Conservation (phyloP, 2,797 vertebrate genomes). For the Oceanodroma leucorhoa region DNA sequence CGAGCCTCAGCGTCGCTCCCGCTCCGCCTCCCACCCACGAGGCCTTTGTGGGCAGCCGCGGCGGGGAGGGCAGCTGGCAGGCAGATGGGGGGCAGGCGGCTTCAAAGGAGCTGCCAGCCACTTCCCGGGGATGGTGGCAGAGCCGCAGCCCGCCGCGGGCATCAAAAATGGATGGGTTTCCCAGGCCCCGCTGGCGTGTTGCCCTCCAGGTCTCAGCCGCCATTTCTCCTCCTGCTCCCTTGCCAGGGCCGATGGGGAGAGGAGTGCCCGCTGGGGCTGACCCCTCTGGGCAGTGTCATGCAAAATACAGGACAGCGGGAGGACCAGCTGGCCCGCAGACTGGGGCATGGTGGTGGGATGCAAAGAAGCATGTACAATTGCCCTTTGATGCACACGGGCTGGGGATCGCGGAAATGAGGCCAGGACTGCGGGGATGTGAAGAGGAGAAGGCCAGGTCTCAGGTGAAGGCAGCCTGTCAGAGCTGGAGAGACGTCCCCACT, state of each 20-base stretch:
- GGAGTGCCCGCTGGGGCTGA: accelerated
- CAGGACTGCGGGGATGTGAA: accelerated
- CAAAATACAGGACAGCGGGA: neutral
- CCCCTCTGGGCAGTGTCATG: neutral
- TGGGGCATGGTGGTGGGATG: neutral
- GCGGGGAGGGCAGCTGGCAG: neutral
- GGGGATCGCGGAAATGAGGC: accelerated
- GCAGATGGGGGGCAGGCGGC: neutral
- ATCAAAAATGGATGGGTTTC: accelerated
- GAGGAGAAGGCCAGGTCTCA: neutral
- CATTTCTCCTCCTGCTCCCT: neutral
- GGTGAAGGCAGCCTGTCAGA: neutral
- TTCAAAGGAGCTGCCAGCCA: neutral
- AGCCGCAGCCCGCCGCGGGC: accelerated
- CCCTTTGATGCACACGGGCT: neutral
- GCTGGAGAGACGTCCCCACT: neutral
- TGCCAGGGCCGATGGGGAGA: neutral
- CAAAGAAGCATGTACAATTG: neutral
- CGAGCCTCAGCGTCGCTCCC: accelerated
- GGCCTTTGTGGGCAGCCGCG: neutral
- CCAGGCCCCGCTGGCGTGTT: accelerated
- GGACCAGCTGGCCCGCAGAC: neutral
- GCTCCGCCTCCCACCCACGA: accelerated
- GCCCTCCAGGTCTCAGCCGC: accelerated
- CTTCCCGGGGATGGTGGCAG: neutral